Conservation (phyloP, 2,888 invertebrate genomes). For the Poecilobothrus nobilitatus region DNA sequence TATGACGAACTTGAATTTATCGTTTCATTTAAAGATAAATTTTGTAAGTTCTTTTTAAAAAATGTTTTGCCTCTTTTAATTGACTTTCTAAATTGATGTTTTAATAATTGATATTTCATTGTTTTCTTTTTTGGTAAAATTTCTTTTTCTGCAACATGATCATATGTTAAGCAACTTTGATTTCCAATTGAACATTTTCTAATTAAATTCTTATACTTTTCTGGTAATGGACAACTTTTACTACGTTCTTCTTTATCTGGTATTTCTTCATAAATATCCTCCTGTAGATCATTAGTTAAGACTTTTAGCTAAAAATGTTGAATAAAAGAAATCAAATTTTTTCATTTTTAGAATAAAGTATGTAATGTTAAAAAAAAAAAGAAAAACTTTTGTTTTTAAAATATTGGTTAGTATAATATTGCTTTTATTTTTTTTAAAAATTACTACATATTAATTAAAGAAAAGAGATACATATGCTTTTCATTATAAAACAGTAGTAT, state of each 20-base stretch:
- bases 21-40: neutral
- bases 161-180: neutral
- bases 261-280: neutral
- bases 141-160: neutral
- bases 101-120: slow-evolving; percentile 32
- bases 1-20: slow-evolving; percentile 5
- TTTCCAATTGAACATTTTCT: neutral
- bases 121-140: neutral
- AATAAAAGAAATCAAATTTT: neutral
- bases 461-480: too few relatives aligned
- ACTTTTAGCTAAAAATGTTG: neutral
- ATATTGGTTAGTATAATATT: neutral
- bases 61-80: slow-evolving; percentile 36
- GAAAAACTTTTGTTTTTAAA: neutral
- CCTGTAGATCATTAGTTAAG: neutral
- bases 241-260: neutral
- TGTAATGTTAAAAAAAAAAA: neutral
- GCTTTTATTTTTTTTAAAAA: neutral
- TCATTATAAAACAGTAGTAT: too few relatives aligned
- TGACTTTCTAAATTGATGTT: slow-evolving; percentile 37
- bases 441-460: neutral
- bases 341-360: too few relatives aligned
- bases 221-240: neutral
- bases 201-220: neutral
- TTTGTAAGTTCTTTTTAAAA: slow-evolving; percentile 22